Evolutionary conservation across 2,888 invertebrate genomes (phyloP), one percentile per base, ranked within the genome.

Genomic region (Malacosoma neustria): DNA sequence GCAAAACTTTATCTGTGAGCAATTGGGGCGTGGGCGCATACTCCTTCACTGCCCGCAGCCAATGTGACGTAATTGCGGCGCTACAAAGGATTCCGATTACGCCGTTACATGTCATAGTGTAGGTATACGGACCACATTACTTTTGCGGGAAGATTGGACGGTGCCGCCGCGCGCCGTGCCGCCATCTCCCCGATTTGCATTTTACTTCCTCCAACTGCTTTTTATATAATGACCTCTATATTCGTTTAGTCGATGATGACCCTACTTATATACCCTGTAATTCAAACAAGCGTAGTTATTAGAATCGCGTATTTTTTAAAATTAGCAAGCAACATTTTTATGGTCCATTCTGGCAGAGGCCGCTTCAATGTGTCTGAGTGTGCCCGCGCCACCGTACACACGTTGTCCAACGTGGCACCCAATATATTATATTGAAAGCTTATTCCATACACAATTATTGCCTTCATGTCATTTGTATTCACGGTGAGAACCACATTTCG

Each of bases 401-500:
- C 22, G 7, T 15, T 15, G 4, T 7, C 1, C 5, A 15, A 15
- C 7, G 15, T 7, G 15, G 5, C 15, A 15, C 29, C 51, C 43
- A 52, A 56, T 56, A 51, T 62, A 61, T 66, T 67, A 51, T 62
- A 61, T 66, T 67, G 64, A 65, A 67, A 65, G 60, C 56, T 57
- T 57, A 67, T 72, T 65, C 61, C 61, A 66, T 65, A 58, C 58
- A 52, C 45, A 54, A 51, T 59, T 54, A 57, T 61, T 60, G 59
- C 69, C 59, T 43, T 42, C 40, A 40, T 46, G 57, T 61, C 67
- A 76, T 80, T 77, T 71, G 77, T 77, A 77, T 80, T 72, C 77
- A 68, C 61, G 66, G 54, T 48, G 56, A 52, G 62, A 55, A 54
- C 55, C 51, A 62, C 60, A 59, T 67, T 62, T 60, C 57, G 35